phyloP scores from a whole-genome alignment of 53 echinoderm and acorn worm genomes.

The Luidia sarsii region DNA sequence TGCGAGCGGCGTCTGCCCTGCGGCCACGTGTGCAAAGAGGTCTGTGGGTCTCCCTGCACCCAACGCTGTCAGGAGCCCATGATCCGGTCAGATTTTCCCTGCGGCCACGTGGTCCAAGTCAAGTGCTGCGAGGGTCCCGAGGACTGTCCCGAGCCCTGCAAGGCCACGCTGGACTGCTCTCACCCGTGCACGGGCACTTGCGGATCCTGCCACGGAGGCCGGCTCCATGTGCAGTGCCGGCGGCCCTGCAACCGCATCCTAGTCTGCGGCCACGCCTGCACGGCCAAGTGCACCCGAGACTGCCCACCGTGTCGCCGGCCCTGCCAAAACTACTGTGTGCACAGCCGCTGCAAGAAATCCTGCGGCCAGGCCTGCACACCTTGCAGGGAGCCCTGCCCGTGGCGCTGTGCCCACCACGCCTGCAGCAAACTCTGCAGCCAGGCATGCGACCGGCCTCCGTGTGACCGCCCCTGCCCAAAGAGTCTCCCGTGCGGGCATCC shows the following conservation, averaged over 20 bases:
- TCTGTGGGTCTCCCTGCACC: conserved; percentile 35
- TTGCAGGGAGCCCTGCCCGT: conserved; percentile 81
- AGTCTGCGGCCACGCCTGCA: conserved; percentile 89
- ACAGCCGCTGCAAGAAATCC: conserved; percentile 68
- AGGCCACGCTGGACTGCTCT: conserved; percentile 58
- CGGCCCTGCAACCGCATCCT: conserved; percentile 73
- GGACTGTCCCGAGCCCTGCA: conserved; percentile 65
- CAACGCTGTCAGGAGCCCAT: conserved; percentile 20
- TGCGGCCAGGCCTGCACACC: conserved; percentile 77
- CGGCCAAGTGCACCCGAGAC: conserved; percentile 64
- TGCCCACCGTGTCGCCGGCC: conserved; percentile 82
- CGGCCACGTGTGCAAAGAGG: conserved; percentile 50
- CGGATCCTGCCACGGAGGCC: conserved; percentile 75
- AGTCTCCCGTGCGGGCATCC: conserved; percentile 75
- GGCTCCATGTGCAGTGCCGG: conserved; percentile 69
- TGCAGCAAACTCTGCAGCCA: conserved; percentile 77
- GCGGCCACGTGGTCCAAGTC: conserved; percentile 63
- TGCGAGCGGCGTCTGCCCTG: conserved; percentile 60
- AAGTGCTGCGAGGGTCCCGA: conserved; percentile 65
- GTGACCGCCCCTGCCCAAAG: conserved; percentile 64
- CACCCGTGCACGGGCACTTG: conserved; percentile 83
- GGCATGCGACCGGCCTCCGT: conserved; percentile 70
- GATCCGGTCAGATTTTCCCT: conserved; percentile 49
- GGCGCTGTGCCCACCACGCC: conserved; percentile 73
- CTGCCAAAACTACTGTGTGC: conserved; percentile 78